A percentile compares a stretch with the other conserved stretches of the same genome.
These are phyloP conservation scores for Sminthurides bifidus DNA, from an alignment of 1,140 invertebrate genomes.

Conservation along the genomic window DNA sequence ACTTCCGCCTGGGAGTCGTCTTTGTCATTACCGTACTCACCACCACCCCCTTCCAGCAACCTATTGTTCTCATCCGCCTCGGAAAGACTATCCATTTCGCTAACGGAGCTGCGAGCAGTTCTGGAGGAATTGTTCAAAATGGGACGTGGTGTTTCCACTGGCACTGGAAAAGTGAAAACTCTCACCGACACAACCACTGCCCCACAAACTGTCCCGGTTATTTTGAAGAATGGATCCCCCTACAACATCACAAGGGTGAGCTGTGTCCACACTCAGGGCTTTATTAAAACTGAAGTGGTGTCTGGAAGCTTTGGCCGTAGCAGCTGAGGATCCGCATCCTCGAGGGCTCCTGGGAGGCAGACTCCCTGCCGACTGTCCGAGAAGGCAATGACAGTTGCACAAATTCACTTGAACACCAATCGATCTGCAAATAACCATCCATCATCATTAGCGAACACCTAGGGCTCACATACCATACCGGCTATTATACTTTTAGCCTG, in stretches of 20 bases:
- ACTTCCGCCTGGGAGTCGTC: too few relatives aligned
- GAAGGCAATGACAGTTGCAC: constrained; percentile 8
- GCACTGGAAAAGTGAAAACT: background rate
- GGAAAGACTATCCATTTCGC: constrained; percentile 4
- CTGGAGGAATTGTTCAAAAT: background rate
- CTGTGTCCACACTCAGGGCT: constrained; percentile 6
- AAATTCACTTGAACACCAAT: constrained; percentile 13
- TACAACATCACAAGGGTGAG: background rate
- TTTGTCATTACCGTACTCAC: too few relatives aligned
- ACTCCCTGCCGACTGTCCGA: background rate
- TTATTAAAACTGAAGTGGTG: constrained; percentile 8
- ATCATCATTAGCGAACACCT: too few relatives aligned
- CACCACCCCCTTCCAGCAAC: constrained; percentile 2
- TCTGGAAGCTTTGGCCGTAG: background rate
- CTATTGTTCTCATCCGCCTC: constrained; percentile 11
- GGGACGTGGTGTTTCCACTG: too few relatives aligned
- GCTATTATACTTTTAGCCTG: too few relatives aligned
- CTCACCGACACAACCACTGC: background rate
- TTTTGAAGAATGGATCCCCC: background rate
- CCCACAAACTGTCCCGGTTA: background rate
- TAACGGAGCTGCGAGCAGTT: constrained; percentile 1
- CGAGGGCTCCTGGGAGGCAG: constrained; percentile 1
- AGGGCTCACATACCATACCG: too few relatives aligned
- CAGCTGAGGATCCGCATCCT: too few relatives aligned
- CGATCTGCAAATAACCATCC: too few relatives aligned